Conservation (phyloP, 2,113 vertebrate species). For the Saimiri boliviensis region DNA sequence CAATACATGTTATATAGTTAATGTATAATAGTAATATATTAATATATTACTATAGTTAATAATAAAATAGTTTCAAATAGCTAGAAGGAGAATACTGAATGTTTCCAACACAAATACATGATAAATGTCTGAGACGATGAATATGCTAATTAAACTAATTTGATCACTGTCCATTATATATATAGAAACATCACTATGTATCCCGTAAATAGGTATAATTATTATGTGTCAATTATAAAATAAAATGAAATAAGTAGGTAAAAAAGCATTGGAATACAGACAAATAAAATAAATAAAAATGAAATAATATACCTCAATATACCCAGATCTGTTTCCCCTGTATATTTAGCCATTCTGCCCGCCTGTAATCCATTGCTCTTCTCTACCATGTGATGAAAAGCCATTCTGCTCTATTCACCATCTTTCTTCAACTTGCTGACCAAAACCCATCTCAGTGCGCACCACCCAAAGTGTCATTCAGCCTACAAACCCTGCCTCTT, state of each 20-base stretch:
- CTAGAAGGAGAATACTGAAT: neutral
- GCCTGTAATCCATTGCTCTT: neutral
- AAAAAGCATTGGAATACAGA: neutral
- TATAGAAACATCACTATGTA: neutral
- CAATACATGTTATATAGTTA: no score
- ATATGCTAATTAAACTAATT: neutral
- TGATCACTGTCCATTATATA: neutral
- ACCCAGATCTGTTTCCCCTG: neutral
- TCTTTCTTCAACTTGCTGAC: neutral
- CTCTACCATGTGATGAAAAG: neutral
- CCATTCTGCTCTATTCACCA: rapidly evolving
- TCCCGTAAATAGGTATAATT: neutral
- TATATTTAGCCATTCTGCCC: neutral
- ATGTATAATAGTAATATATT: no score
- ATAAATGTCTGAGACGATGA: neutral
- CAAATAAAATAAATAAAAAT: neutral
- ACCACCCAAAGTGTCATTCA: neutral
- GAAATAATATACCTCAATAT: neutral
- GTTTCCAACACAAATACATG: neutral
- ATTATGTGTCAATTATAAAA: neutral
- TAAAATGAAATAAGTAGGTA: neutral
- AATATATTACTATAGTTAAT: neutral
- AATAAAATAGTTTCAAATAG: neutral
- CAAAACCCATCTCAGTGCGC: neutral
- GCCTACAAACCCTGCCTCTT: neutral